Percentiles rank a stretch among this genome's conserved stretches.
These are phyloP conservation scores for Stegostoma tigrinum DNA, from an alignment of 2,113 vertebrate genomes.

Conservation along the genomic window DNA sequence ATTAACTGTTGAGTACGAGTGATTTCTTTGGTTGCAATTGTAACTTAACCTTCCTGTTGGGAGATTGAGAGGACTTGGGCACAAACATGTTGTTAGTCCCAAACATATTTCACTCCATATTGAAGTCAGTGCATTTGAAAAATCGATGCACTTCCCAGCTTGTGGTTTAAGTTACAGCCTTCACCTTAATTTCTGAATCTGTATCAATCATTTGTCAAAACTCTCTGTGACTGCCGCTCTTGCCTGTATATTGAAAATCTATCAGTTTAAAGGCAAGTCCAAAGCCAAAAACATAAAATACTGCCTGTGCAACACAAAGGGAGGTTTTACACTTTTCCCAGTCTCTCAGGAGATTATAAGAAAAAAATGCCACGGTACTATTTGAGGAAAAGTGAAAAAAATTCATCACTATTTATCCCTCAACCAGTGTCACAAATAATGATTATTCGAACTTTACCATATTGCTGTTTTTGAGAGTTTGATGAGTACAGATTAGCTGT, in stretches of 20 bases:
- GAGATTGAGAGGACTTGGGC: background rate
- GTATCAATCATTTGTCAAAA: background rate
- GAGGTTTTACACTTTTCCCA: background rate
- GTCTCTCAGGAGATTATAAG: background rate
- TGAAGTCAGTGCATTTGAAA: background rate
- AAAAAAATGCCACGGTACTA: background rate
- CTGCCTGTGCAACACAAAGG: background rate
- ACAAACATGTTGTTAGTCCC: background rate
- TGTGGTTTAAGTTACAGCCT: background rate
- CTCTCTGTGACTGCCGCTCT: background rate
- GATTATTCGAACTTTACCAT: background rate
- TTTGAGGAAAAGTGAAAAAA: background rate
- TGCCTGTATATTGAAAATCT: background rate
- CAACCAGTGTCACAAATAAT: background rate
- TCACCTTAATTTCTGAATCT: background rate
- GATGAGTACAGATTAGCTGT: background rate
- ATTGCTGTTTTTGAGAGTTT: background rate
- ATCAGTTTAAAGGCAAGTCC: background rate
- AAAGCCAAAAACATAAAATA: background rate
- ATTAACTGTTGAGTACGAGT: background rate
- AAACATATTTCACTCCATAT: background rate
- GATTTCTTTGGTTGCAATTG: background rate
- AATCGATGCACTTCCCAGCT: background rate
- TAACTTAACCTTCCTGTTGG: background rate
- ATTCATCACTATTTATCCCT: background rate